These are phyloP conservation scores for Shargacucullia verbasci DNA, from an alignment of 2,888 invertebrate genomes.

Conservation along the genomic window DNA sequence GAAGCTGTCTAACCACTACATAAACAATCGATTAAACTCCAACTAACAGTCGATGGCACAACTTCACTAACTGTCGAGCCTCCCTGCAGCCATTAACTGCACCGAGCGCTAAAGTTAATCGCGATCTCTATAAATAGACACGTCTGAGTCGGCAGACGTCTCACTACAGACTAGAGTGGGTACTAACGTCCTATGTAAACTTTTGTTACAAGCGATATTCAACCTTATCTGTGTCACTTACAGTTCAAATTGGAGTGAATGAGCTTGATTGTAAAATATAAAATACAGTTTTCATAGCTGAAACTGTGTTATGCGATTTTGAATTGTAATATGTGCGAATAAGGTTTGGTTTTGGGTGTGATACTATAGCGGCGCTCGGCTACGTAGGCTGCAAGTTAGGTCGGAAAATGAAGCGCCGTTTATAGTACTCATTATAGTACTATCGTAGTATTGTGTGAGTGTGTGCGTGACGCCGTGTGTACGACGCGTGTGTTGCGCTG, in stretches of 20 bases:
- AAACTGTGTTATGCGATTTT: conserved; percentile 43
- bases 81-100: conserved; percentile 69
- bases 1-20: conserved; percentile 55
- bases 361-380: conserved; percentile 55
- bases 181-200: conserved; percentile 59
- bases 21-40: conserved; percentile 68
- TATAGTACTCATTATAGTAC: conserved; percentile 85
- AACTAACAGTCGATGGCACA: conserved; percentile 58
- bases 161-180: conserved; percentile 55
- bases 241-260: conserved; percentile 22
- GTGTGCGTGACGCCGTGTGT: conserved; percentile 61
- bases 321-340: conserved; percentile 51
- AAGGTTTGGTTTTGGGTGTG: conserved; percentile 59
- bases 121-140: conserved; percentile 82
- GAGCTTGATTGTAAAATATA: conserved; percentile 44
- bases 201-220: conserved; percentile 34
- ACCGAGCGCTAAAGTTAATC: conserved; percentile 73
- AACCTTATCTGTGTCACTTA: conserved; percentile 41
- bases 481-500: conserved; percentile 59
- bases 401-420: conserved; percentile 84
- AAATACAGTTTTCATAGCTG: conserved; percentile 55
- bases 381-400: conserved; percentile 76
- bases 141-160: conserved; percentile 83
- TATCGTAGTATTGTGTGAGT: conserved; percentile 78
- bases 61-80: conserved; percentile 60